Evolutionary conservation across 2,888 invertebrate genomes (phyloP).

Genomic region (Rhimphoctona megacephalus): DNA sequence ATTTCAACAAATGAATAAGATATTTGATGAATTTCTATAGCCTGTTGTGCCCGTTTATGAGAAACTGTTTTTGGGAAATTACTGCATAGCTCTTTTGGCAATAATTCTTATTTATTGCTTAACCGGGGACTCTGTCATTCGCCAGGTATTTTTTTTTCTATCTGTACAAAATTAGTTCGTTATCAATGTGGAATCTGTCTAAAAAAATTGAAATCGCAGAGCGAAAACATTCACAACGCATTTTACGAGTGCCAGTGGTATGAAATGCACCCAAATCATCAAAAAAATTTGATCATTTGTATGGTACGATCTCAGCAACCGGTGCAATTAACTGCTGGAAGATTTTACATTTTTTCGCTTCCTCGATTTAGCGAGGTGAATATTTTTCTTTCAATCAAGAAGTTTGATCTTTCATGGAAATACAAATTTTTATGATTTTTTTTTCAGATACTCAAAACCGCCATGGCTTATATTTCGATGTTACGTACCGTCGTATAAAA

Average conservation of each 20-base stretch:
- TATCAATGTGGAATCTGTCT: background rate
- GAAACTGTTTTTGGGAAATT: conserved; percentile 55
- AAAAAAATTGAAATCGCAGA: conserved; percentile 71
- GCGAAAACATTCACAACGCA: conserved; percentile 85
- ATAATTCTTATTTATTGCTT: conserved; percentile 72
- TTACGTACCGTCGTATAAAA: conserved; percentile 39
- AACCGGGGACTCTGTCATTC: conserved; percentile 67
- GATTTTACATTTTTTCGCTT: conserved; percentile 86
- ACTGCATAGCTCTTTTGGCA: conserved; percentile 56
- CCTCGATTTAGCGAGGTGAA: conserved; percentile 85
- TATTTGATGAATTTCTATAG: background rate
- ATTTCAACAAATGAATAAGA: background rate
- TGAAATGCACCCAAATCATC: conserved; percentile 85
- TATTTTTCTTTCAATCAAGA: background rate
- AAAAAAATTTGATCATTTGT: conserved; percentile 85
- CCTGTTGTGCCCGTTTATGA: conserved; percentile 25
- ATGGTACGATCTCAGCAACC: conserved; percentile 86
- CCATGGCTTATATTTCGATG: conserved; percentile 52
- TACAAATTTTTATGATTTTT: background rate
- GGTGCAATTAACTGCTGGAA: conserved; percentile 86
- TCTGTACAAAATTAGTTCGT: background rate
- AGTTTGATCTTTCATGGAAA: conserved; percentile 1
- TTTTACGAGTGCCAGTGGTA: conserved; percentile 87
- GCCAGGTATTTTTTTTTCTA: background rate
- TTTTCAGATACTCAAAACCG: conserved; percentile 53